Conservation (phyloP, 2,797 vertebrate species). For the Rhinogobio ventralis region DNA sequence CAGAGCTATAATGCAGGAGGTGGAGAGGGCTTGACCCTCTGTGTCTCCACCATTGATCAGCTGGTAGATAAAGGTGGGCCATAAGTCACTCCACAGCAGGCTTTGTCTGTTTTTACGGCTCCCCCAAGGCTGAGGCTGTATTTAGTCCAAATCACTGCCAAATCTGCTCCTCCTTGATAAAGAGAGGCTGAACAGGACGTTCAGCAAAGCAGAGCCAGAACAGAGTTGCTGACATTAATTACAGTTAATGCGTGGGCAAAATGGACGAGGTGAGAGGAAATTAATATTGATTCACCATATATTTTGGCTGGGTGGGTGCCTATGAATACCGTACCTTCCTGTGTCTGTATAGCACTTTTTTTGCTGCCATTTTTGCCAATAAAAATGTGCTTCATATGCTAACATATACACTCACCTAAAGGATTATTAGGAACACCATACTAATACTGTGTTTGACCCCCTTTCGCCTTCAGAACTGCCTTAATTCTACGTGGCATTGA, state of each 20-base stretch:
- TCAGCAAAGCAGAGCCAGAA: slow-evolving; percentile 25
- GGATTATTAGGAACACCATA: too few relatives aligned
- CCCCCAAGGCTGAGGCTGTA: slow-evolving; percentile 37
- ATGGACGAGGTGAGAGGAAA: slow-evolving; percentile 44
- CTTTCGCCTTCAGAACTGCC: too few relatives aligned
- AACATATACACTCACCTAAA: too few relatives aligned
- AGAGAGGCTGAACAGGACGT: slow-evolving; percentile 21
- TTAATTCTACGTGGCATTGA: too few relatives aligned
- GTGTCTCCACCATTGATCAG: slow-evolving; percentile 65
- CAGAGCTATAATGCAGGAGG: slow-evolving; percentile 34
- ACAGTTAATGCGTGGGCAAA: slow-evolving; percentile 48
- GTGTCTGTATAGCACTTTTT: not conserved
- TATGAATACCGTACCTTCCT: not conserved
- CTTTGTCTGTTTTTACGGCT: slow-evolving; percentile 59
- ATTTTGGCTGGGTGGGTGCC: slow-evolving; percentile 44
- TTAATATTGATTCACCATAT: slow-evolving; percentile 48
- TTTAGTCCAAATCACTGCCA: slow-evolving; percentile 63
- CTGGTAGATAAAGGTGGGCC: slow-evolving; percentile 59
- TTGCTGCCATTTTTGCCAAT: not conserved
- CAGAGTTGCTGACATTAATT: slow-evolving; percentile 49
- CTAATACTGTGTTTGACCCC: too few relatives aligned
- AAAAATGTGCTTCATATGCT: slow-evolving; percentile 1
- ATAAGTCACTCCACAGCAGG: slow-evolving; percentile 67
- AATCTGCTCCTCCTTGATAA: slow-evolving; percentile 63
- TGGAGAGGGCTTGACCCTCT: slow-evolving; percentile 39